A percentile compares a stretch with the other conserved stretches of the same genome.
Conservation (phyloP, 2,113 vertebrate genomes). For the Hiodon alosoides region DNA sequence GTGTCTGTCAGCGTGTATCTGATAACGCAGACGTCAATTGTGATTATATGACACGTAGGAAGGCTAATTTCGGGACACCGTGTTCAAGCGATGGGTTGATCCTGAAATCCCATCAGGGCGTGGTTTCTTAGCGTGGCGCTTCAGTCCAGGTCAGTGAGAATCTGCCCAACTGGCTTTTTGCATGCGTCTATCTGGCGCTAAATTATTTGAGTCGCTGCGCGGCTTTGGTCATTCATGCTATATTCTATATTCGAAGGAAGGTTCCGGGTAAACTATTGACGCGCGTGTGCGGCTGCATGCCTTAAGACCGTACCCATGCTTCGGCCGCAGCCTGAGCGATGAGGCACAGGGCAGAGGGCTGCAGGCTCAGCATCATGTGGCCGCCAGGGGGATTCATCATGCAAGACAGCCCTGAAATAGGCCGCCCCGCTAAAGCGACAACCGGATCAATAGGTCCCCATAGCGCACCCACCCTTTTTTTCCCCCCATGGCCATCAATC, state of each 20-base stretch:
- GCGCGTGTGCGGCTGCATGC: not conserved
- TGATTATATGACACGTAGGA: constrained; percentile 23
- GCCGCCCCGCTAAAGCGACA: constrained; percentile 25
- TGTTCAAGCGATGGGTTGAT: too few species aligned
- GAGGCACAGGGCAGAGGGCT: constrained; percentile 33
- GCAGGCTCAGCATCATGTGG: constrained; percentile 46
- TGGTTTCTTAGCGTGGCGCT: too few species aligned
- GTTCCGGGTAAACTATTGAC: too few species aligned
- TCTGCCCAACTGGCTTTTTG: too few species aligned
- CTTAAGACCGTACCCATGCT: not conserved
- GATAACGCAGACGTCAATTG: constrained; percentile 33
- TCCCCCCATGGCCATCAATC: constrained; percentile 42
- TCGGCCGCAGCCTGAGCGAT: constrained; percentile 33
- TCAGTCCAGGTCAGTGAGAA: too few species aligned
- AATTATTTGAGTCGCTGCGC: too few species aligned
- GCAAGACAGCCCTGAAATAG: constrained; percentile 34
- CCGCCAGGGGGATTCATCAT: constrained; percentile 56
- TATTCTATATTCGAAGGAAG: too few species aligned
- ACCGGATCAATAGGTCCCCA: constrained; percentile 27
- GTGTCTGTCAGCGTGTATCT: constrained; percentile 29
- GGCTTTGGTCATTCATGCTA: too few species aligned
- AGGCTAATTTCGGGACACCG: too few species aligned
- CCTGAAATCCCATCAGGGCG: too few species aligned
- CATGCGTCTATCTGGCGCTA: too few species aligned
- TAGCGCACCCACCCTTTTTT: not conserved